These are phyloP conservation scores for Silurus meridionalis DNA, from an alignment of 2,113 vertebrate genomes.

Conservation along the genomic window DNA sequence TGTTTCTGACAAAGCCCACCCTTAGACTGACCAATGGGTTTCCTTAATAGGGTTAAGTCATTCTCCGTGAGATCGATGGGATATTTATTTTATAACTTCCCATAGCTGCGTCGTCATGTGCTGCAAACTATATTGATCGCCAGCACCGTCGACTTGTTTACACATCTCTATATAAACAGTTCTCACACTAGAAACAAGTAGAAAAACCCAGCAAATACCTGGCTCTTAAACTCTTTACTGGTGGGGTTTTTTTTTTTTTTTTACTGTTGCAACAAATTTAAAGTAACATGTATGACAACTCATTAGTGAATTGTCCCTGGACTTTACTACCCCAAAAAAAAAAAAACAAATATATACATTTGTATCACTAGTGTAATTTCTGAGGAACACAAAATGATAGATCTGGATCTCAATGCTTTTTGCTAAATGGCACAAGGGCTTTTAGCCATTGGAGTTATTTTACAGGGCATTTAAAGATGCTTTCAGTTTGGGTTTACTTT, in stretches of 20 bases:
- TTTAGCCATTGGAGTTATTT: background rate
- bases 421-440: no score
- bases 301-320: background rate
- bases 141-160: no score
- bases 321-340: background rate
- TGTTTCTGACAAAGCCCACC: background rate
- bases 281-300: no score
- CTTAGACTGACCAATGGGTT: background rate
- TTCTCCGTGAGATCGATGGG: background rate
- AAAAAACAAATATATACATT: no score
- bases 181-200: background rate
- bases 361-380: no score
- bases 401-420: no score
- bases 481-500: background rate
- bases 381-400: no score
- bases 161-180: no score
- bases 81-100: background rate
- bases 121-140: background rate
- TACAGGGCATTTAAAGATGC: background rate
- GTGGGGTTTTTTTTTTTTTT: no score
- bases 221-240: no score
- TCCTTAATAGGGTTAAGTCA: background rate
- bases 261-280: background rate
- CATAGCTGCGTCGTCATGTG: background rate
- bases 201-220: background rate